Percentiles rank a stretch among this genome's conserved stretches.
phyloP scores from a whole-genome alignment of 2,113 vertebrate genomes.

The Antechinus stuartii region DNA sequence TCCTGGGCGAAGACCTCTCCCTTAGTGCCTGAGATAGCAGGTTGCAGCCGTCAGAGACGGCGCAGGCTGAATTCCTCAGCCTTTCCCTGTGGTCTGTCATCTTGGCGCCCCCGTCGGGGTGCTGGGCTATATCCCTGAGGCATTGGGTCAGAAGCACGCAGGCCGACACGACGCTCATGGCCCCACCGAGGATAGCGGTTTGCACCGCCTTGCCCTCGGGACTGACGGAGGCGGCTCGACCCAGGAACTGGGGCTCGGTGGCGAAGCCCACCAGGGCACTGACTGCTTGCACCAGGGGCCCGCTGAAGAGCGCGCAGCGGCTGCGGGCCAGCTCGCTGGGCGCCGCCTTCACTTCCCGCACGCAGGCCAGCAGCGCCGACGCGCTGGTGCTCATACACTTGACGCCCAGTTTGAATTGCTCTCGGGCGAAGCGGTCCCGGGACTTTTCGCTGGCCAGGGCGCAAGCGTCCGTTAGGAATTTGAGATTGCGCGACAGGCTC shows the following conservation, averaged over 20 bases:
- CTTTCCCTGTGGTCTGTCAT: conserved; percentile 97
- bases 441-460: conserved; percentile 94
- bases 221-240: conserved; percentile 92
- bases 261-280: conserved; percentile 96
- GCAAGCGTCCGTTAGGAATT: conserved; percentile 95
- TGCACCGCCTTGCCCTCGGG: conserved; percentile 96
- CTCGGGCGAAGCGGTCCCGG: conserved; percentile 94
- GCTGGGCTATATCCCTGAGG: conserved; percentile 97
- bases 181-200: conserved; percentile 96
- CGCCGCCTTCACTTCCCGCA: conserved; percentile 95
- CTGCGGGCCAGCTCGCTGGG: conserved; percentile 94
- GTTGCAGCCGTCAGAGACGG: conserved; percentile 97
- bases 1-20: conserved; percentile 97
- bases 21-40: conserved; percentile 98
- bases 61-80: conserved; percentile 95
- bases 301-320: conserved; percentile 95
- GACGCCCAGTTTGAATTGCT: conserved; percentile 97
- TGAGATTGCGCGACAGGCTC: conserved; percentile 95
- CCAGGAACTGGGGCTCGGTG: conserved; percentile 98
- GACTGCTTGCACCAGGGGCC: conserved; percentile 94
- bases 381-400: conserved; percentile 97
- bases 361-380: conserved; percentile 95
- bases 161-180: conserved; percentile 99
- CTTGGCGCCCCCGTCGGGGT: conserved; percentile 95
- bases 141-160: conserved; percentile 98